Base-by-base conservation (phyloP, 2,888 invertebrate species). In the Caenorhabditis sp. region DNA sequence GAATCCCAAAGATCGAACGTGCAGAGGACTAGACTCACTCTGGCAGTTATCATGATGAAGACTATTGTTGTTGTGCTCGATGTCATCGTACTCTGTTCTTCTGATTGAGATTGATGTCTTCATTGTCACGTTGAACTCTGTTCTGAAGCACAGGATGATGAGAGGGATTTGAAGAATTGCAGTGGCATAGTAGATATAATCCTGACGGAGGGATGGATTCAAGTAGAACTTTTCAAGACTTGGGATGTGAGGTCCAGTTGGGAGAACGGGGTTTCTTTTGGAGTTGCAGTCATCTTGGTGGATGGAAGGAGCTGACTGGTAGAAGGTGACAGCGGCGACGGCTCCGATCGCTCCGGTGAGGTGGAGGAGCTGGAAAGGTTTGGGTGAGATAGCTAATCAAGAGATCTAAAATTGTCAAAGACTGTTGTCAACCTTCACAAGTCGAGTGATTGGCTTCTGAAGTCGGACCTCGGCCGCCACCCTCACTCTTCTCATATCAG, bases 91-190 rank as follows among this genome's bases (percentile, higher is more conserved):
- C 28, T 84, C 82, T 0, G 73, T 73, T 38, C 77, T 66, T 58
- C 82, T 49, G 26, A 82, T 82, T 26, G 81, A 84, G 24, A 79
- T 84, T 58, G 84, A 80, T 19, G 76, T 63, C 41, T 74, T 83
- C 63, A 75, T 47, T 0, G 58, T 38, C 22, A 76, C 72, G 54
- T 73, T 76, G 51, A 80, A 80, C 26, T 84, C 68, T 0, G 75
- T 56, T 49, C 68, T 54, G 6, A 66, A 10, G 35, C 72, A 66
- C 2, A 56, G 7, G 12, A 68, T 24, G 2, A 84, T 24, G 14
- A 84, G 49, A 3, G 80, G 75, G 26, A 83, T 38, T 47, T 83
- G 79, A 3, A 83, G 41, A 47, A 80, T 38, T 12, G 80, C 80
- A 22, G 64, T 49, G 28, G 63, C 49, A 41, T 76, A 84, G 58